Conservation (phyloP, 2,888 invertebrate genomes). For the Ecliptopera silaceata region DNA sequence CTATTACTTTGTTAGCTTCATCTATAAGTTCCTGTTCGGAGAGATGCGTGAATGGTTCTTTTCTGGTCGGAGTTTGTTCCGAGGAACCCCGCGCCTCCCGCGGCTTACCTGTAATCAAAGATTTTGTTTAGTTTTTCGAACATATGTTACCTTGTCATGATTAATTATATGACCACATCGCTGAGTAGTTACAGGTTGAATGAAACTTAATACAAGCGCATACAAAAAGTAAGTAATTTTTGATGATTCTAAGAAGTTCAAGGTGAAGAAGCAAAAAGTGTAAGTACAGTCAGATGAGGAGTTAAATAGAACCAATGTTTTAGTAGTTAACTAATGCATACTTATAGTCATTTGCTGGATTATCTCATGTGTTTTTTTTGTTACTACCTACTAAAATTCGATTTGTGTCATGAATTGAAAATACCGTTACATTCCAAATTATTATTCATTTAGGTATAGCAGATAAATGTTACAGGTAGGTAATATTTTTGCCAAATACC, state of each 20-base stretch:
- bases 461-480: no score
- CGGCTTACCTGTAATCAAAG: slow-evolving; percentile 72
- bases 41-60: slow-evolving; percentile 85
- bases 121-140: slow-evolving; percentile 4
- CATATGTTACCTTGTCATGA: neutral
- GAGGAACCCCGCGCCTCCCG: slow-evolving; percentile 68
- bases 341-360: no score
- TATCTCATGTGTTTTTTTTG: slow-evolving; percentile 11
- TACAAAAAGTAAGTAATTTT: slow-evolving; percentile 13
- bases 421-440: no score
- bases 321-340: slow-evolving; percentile 1
- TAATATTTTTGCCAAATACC: no score
- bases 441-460: no score
- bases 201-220: slow-evolving; percentile 1
- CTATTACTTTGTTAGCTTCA: slow-evolving; percentile 89
- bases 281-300: slow-evolving; percentile 4
- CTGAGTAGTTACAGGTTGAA: neutral
- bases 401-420: slow-evolving; percentile 6
- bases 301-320: slow-evolving; percentile 2
- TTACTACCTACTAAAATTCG: slow-evolving; percentile 2
- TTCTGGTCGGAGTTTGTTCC: slow-evolving; percentile 62
- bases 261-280: slow-evolving; percentile 12
- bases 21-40: slow-evolving; percentile 88
- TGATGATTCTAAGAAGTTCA: slow-evolving; percentile 9
- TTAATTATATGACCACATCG: neutral